These are phyloP conservation scores for Helicolenus hilgendorfi DNA, from an alignment of 2,797 vertebrate genomes.

Conservation along the genomic window DNA sequence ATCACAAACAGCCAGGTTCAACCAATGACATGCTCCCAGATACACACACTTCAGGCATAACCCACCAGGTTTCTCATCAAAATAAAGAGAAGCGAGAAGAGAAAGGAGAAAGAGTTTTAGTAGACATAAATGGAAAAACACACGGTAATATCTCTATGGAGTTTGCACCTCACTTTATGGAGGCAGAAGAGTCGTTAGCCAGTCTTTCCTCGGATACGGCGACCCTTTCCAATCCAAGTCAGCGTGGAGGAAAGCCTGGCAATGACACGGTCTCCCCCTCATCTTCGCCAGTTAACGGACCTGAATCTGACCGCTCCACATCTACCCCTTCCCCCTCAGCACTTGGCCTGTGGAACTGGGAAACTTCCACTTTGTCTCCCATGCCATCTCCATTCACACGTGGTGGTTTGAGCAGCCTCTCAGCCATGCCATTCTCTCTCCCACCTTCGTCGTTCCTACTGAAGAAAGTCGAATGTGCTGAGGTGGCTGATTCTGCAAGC, in stretches of 20 bases:
- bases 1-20: background rate
- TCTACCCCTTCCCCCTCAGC: slow-evolving; percentile 34
- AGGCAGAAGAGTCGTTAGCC: background rate
- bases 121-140: background rate
- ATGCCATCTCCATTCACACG: slow-evolving; percentile 16
- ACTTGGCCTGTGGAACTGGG: slow-evolving; percentile 19
- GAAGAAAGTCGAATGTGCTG: background rate
- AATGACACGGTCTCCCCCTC: background rate
- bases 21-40: background rate
- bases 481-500: background rate
- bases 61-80: background rate
- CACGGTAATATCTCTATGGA: background rate
- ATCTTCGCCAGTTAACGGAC: background rate
- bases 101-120: background rate
- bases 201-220: background rate
- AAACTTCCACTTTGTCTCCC: slow-evolving; percentile 23
- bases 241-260: background rate
- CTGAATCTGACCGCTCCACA: background rate
- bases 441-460: background rate
- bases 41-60: background rate
- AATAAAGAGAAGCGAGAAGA: background rate
- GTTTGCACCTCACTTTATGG: background rate
- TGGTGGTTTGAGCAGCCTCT: background rate
- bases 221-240: background rate
- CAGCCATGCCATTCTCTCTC: background rate